phyloP scores from a whole-genome alignment of 2,888 invertebrate genomes.

The Drosophila picticornis region DNA sequence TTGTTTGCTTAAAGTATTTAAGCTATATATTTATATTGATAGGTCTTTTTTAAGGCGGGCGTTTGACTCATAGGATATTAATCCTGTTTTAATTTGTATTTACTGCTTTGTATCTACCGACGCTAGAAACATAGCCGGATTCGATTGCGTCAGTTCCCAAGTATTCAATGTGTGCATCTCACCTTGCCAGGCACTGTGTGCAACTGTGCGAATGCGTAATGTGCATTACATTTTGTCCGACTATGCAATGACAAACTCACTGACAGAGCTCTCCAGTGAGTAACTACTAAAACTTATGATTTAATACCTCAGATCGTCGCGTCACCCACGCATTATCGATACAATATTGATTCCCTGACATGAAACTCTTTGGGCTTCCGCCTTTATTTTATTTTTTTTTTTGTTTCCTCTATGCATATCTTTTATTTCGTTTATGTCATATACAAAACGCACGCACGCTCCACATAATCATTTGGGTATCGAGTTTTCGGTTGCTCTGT shows the following conservation, averaged over 20 bases:
- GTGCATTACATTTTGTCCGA: neutral
- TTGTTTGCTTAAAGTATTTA: constrained; percentile 4
- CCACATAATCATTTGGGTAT: constrained; percentile 56
- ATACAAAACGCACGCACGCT: constrained; percentile 69
- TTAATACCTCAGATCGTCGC: constrained; percentile 39
- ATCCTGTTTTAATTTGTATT: neutral
- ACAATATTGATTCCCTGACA: constrained; percentile 47
- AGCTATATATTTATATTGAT: constrained; percentile 1
- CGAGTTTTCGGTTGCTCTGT: constrained; percentile 35
- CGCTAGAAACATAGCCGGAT: constrained; percentile 13
- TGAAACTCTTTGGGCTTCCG: constrained; percentile 10
- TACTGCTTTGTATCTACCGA: neutral
- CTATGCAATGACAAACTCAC: constrained; percentile 36
- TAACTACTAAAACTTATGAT: constrained; percentile 6
- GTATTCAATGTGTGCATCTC: neutral
- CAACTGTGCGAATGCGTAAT: constrained; percentile 54
- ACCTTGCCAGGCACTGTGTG: neutral
- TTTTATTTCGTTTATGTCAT: constrained; percentile 72
- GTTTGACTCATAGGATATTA: neutral
- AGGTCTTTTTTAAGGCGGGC: neutral
- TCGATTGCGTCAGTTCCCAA: constrained; percentile 10
- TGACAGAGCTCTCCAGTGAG: constrained; percentile 10
- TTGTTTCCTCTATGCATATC: constrained; percentile 10
- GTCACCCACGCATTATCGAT: constrained; percentile 45
- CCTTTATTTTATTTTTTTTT: constrained; percentile 2